Base-by-base conservation (phyloP, 2,888 invertebrate species). In the Drosophila histrio region DNA sequence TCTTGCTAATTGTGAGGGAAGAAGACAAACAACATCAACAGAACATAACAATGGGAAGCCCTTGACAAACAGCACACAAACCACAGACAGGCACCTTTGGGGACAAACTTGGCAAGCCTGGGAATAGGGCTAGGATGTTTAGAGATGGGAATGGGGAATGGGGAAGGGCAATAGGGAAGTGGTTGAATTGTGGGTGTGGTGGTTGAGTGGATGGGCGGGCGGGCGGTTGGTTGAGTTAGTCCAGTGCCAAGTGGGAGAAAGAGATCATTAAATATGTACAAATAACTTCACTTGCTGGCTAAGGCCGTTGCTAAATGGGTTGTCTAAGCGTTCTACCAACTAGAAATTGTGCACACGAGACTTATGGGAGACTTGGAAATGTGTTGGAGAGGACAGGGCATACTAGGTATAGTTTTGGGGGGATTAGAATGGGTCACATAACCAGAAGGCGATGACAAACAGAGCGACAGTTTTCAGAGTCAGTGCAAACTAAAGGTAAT, bases 211-310 rank as follows among this genome's bases (percentile, higher is more conserved):
- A 1, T 26, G 3, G 13, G n/a, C n/a, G n/a, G n/a, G n/a, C n/a
- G n/a, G n/a, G n/a, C n/a, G n/a, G n/a, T n/a, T 5, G 32, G 13
- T 21, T 30, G 30, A 15, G 5, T 3, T 2, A 1, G 24, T 44
- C 44, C 44, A 47, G 26, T 30, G 24, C 8, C 8, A 30, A 22
- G 26, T 30, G 26, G 38, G 38, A 36, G n/a, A 7, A 36, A 32
- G 43, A 64, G 62, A 61, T 73, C 78, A 80, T 78, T 70, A 80
- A 80, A 80, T 71, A 80, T 80, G 74, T 73, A 73, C 60, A 73
- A 77, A 80, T 77, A 80, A 67, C 61, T 80, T 68, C 43, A 73
- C 62, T 71, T 59, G 54, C 54, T 38, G 52, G 52, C 54, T 53
- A 52, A 76, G 58, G 46, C 26, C 26, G 46, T 28, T 59, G 61